Evolutionary conservation across 2,888 invertebrate genomes (phyloP).

Genomic region (Epinotia brunnichana): DNA sequence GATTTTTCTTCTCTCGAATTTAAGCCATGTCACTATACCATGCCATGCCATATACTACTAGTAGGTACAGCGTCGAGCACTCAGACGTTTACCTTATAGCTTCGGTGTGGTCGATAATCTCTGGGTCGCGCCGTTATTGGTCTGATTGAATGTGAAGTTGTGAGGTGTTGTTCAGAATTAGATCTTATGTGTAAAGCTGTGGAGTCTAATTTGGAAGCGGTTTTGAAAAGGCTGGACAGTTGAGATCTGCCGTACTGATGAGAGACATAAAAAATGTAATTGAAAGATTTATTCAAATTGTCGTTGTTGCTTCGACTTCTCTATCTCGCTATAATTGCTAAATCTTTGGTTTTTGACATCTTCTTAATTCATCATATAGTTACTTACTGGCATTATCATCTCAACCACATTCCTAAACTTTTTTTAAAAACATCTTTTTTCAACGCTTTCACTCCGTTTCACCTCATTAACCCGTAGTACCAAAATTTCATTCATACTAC

Average conservation of each 20-base stretch:
- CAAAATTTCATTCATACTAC: too few species aligned
- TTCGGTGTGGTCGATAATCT: constrained; percentile 56
- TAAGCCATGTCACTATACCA: too few species aligned
- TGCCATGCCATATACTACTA: too few species aligned
- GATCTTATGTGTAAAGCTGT: background rate
- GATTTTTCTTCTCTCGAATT: too few species aligned
- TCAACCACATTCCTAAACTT: background rate
- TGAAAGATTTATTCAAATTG: background rate
- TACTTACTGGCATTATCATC: background rate
- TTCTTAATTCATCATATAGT: background rate
- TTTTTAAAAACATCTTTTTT: too few species aligned
- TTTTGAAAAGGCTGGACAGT: background rate
- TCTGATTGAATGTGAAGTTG: constrained; percentile 34
- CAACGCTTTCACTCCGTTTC: background rate
- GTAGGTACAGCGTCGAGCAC: too few species aligned
- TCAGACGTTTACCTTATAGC: too few species aligned
- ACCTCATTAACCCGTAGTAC: too few species aligned
- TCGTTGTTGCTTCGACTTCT: background rate
- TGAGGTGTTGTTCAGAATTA: background rate
- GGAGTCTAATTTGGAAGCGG: background rate
- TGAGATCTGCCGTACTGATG: constrained; percentile 1
- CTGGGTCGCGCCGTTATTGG: constrained; percentile 61
- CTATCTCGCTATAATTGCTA: background rate
- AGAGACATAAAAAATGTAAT: background rate
- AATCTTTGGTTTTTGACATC: background rate